Base-by-base conservation (phyloP, 2,113 vertebrate genomes). In the Ranitomeya variabilis region DNA sequence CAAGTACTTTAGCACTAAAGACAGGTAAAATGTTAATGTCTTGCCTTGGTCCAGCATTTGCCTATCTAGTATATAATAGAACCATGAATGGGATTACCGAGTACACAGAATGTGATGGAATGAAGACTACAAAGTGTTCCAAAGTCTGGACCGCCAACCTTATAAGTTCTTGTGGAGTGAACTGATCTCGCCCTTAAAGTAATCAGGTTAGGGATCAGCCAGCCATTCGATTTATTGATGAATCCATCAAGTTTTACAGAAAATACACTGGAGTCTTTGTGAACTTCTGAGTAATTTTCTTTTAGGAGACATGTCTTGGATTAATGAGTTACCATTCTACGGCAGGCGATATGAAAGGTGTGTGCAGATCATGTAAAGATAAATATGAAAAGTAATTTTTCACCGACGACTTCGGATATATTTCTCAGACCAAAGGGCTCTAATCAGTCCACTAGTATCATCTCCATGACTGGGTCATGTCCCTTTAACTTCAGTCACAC, bases 301-400 rank as follows among this genome's bases (percentile, higher is more conserved):
- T 26, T n/a, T 59, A 78, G 73, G 37, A 12, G 21, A 21, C 16
- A 2, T 78, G 59, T 59, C 37, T 8, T 5, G 9, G 85, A 52
- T 86, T 86, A 86, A 86, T 86, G 19, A 79, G 62, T 86, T 79
- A 64, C 74, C 37, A 62, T 4, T 26, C 57, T 55, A 52, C 13
- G 18, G 66, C 13, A n/a, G 6, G 37, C 67, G 21, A 4, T 55
- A 26, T 23, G 16, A 21, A 55, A 73, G 60, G n/a, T 80, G 62
- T 87, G 60, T 45, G 26, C 57, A 45, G 15, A 64, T 31, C 26
- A 37, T 10, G 31, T 7, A 80, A 59, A 7, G 7, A 37, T 19
- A 82, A 31, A 18, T 64, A 37, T 45, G 2, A 62, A 11, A 37
- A 45, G 26, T 82, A 66, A 71, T 71, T 85, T 83, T 18, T 85